phyloP scores from a whole-genome alignment of 2,888 invertebrate genomes.

The Drosophila stalkeri region DNA sequence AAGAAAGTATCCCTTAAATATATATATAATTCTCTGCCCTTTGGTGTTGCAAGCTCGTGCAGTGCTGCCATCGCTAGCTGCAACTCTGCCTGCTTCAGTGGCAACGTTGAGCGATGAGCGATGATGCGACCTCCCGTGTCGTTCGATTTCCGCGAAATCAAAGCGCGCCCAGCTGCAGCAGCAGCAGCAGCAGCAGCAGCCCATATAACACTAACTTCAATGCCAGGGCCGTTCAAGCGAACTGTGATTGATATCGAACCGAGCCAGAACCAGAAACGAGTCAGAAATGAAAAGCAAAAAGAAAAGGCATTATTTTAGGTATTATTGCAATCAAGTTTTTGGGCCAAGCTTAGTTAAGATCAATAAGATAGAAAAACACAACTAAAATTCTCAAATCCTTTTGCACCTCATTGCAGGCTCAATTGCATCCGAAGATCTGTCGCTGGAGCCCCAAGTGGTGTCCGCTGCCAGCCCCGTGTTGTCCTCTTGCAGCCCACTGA shows the following conservation, averaged over 20 bases:
- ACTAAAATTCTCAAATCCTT: constrained; percentile 14
- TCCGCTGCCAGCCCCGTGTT: constrained; percentile 85
- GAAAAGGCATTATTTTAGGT: neutral
- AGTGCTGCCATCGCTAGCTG: constrained; percentile 30
- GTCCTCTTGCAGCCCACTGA: constrained; percentile 87
- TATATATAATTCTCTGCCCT: no score
- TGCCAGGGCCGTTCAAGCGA: constrained; percentile 68
- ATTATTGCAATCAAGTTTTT: constrained; percentile 22
- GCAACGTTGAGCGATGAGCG: constrained; percentile 75
- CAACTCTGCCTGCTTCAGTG: constrained; percentile 18
- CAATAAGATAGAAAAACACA: neutral
- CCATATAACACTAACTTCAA: constrained; percentile 62
- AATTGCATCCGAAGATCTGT: constrained; percentile 92
- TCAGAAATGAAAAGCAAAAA: neutral
- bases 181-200: constrained; percentile 70
- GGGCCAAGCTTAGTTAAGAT: constrained; percentile 20
- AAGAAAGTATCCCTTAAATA: no score
- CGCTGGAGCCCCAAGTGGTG: constrained; percentile 87
- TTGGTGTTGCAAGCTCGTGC: neutral
- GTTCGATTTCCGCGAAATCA: constrained; percentile 82
- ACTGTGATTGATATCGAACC: constrained; percentile 74
- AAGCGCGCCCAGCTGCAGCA: constrained; percentile 76
- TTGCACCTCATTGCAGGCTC: constrained; percentile 87
- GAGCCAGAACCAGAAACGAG: neutral
- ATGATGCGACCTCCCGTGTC: constrained; percentile 82